These are phyloP conservation scores for Anolis sagrei DNA, from an alignment of 2,113 vertebrate genomes.

Conservation along the genomic window DNA sequence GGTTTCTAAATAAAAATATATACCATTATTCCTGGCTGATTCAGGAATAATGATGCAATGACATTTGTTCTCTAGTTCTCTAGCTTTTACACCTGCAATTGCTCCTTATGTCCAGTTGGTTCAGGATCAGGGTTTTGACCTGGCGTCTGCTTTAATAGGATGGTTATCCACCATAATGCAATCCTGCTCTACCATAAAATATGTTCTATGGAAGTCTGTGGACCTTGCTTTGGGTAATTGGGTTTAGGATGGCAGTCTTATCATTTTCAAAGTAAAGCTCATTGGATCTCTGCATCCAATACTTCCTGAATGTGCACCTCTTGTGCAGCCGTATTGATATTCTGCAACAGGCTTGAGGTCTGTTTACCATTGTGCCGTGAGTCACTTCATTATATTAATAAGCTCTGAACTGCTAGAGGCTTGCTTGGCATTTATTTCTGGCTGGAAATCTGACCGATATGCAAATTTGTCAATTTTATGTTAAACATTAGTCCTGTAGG, in stretches of 20 bases:
- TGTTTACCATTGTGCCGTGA: not conserved
- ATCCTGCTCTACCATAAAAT: no score
- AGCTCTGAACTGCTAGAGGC: not conserved
- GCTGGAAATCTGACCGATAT: conserved; percentile 3
- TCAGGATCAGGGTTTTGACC: not conserved
- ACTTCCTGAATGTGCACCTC: no score
- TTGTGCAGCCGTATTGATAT: not conserved
- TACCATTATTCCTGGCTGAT: no score
- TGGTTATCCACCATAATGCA: not conserved
- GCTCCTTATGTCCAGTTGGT: not conserved
- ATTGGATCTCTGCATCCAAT: not conserved
- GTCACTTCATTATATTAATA: conserved; percentile 27
- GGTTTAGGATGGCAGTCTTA: no score
- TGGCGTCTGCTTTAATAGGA: not conserved
- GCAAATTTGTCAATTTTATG: conserved; percentile 17
- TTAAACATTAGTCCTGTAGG: not conserved
- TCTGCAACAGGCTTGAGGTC: not conserved
- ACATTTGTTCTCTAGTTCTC: no score
- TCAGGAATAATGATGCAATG: no score
- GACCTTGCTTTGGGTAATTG: no score
- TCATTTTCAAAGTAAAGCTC: not conserved
- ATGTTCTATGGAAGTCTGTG: no score
- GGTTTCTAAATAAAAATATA: no score
- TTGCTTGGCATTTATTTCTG: conserved; percentile 15
- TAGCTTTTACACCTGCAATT: no score